Conservation (phyloP, 2,113 vertebrate genomes). For the Eira barbara region DNA sequence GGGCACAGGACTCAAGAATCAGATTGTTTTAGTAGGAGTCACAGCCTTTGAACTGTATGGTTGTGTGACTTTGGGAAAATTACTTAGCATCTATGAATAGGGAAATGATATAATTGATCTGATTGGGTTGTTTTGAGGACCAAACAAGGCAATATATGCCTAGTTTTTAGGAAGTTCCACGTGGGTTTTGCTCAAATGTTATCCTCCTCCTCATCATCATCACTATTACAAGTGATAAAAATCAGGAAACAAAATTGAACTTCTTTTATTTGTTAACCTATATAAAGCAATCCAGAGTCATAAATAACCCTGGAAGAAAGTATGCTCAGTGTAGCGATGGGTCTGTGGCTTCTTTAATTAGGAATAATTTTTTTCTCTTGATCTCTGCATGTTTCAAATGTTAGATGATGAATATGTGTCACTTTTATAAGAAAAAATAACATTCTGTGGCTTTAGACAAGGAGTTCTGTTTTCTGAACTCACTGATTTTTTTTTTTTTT, state of each 20-base stretch:
- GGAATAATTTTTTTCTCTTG: not conserved
- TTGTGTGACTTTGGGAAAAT: not conserved
- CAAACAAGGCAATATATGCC: not conserved
- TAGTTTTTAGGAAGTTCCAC: not conserved
- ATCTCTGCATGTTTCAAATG: not conserved
- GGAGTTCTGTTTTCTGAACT: slow-evolving; percentile 33
- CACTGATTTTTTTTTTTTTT: slow-evolving; percentile 53
- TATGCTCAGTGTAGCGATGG: not conserved
- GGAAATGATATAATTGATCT: not conserved
- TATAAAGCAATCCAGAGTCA: not conserved
- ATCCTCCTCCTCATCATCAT: not conserved
- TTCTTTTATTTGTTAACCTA: not conserved
- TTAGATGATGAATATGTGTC: not conserved
- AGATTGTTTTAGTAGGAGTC: not conserved
- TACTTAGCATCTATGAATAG: not conserved
- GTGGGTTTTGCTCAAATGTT: not conserved
- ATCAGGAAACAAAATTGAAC: not conserved
- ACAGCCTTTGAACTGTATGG: not conserved
- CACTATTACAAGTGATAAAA: not conserved
- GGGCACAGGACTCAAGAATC: not conserved
- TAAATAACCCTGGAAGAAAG: not conserved
- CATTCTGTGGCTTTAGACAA: not conserved
- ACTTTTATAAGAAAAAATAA: not conserved
- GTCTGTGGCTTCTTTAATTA: not conserved
- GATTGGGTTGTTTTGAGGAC: not conserved